Base-by-base conservation (phyloP, 2,888 invertebrate species). In the Stenoptilia bipunctidactyla region DNA sequence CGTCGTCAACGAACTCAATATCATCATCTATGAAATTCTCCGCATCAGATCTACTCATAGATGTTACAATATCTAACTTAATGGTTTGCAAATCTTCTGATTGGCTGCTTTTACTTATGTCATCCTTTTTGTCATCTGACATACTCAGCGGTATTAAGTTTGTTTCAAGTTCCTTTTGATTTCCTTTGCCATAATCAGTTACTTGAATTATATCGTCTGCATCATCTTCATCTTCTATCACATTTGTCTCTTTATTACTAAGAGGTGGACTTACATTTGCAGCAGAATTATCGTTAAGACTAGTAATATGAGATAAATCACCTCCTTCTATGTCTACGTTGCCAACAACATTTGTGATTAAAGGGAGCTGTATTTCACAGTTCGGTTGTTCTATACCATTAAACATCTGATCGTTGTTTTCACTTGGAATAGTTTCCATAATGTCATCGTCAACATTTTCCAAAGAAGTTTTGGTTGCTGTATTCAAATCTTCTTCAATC, bases 1-100 rank as follows among this genome's bases (percentile, higher is more conserved):
- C 20, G 3, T 20, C 20, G 8, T 20, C 20, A 20, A 20, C 20
- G 8, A 69, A 50, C 39, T 65, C 69, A 10, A 72, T 65, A 0
- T 64, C 69, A n/a, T 69, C 61, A 30, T 68, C 65, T 30, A 12
- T 12, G 4, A 30, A 30, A n/a, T 2, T 30, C n/a, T 8, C 30
- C 6, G 2, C 30, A 8, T 9, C 30, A 9, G n/a, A n/a, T n/a
- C n/a, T n/a, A n/a, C n/a, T n/a, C n/a, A n/a, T n/a, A n/a, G n/a
- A n/a, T n/a, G n/a, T n/a, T n/a, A n/a, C n/a, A n/a, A n/a, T n/a
- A n/a, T n/a, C n/a, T n/a, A n/a, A n/a, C n/a, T n/a, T n/a, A n/a
- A n/a, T n/a, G n/a, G n/a, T n/a, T n/a, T n/a, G n/a, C n/a, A n/a
- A n/a, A n/a, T n/a, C n/a, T n/a, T n/a, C n/a, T n/a, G n/a, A n/a